These are phyloP conservation scores for Picus viridis DNA, from an alignment of 2,797 vertebrate species.

Conservation along the genomic window DNA sequence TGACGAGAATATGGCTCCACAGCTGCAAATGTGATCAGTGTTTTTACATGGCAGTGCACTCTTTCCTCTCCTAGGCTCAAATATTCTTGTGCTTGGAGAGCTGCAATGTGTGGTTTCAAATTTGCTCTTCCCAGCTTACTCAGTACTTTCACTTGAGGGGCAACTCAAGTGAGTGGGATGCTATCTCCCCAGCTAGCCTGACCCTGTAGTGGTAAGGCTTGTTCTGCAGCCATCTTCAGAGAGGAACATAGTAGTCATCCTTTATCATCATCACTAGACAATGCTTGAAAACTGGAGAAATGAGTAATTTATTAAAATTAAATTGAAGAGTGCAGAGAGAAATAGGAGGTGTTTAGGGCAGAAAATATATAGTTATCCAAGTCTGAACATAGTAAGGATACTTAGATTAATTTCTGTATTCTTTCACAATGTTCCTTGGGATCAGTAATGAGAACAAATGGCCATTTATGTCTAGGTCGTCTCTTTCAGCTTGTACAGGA, in stretches of 20 bases:
- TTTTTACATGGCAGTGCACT: background rate
- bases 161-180: background rate
- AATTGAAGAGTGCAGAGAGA: conserved; percentile 15
- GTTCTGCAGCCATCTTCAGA: background rate
- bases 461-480: conserved; percentile 28
- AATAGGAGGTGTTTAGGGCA: background rate
- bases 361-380: conserved; percentile 13
- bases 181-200: background rate
- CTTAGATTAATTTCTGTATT: conserved; percentile 35
- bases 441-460: conserved; percentile 46
- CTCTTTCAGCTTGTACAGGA: conserved; percentile 27
- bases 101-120: background rate
- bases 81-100: background rate
- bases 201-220: background rate
- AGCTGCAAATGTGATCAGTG: background rate
- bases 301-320: conserved; percentile 38
- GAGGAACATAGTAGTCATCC: background rate
- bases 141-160: background rate
- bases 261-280: background rate
- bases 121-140: background rate
- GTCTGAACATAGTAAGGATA: background rate
- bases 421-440: conserved; percentile 34
- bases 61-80: background rate
- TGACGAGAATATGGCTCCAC: background rate
- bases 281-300: conserved; percentile 48